Evolutionary conservation across 2,797 vertebrate genomes (phyloP).

Genomic region (Botia almorhae): DNA sequence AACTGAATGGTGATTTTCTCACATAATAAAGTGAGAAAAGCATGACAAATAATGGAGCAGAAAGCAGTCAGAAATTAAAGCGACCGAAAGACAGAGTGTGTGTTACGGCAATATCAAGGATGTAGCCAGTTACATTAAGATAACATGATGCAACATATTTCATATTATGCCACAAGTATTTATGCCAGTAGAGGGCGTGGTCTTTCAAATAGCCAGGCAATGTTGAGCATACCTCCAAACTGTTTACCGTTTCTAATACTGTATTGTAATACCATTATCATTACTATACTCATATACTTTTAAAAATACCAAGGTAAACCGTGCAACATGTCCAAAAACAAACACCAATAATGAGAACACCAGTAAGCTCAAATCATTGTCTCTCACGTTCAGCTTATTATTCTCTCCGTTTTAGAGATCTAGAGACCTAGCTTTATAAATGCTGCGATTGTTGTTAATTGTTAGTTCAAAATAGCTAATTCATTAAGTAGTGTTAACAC

Average conservation of each 20-base stretch:
- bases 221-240: neutral
- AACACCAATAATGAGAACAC: neutral
- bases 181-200: neutral
- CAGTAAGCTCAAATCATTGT: neutral
- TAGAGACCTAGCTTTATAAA: no score
- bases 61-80: neutral
- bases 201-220: neutral
- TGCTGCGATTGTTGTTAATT: neutral
- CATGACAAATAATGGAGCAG: no score
- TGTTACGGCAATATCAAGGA: neutral
- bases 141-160: neutral
- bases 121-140: neutral
- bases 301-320: neutral
- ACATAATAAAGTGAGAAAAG: neutral
- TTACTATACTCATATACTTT: neutral
- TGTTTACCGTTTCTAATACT: neutral
- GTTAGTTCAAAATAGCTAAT: no score
- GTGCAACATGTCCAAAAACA: neutral
- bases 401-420: neutral
- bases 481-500: no score
- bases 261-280: neutral
- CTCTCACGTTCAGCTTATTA: no score
- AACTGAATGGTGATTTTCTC: neutral
- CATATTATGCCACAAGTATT: no score
- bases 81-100: no score